phyloP scores from a whole-genome alignment of 1,140 invertebrate genomes.

The Euwallacea similis region DNA sequence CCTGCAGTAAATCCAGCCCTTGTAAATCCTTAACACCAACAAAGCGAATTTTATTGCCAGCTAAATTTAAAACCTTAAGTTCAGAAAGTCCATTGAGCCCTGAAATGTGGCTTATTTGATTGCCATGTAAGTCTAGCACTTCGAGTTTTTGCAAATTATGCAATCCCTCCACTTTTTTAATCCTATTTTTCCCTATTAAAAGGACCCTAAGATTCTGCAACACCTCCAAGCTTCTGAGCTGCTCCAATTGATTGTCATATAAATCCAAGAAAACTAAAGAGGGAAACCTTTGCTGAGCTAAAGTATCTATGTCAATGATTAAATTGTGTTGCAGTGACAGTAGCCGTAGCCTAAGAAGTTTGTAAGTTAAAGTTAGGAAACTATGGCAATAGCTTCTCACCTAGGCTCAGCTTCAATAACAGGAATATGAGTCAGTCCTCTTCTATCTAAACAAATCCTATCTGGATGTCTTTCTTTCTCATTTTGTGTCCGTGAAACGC shows the following conservation, averaged over 20 bases:
- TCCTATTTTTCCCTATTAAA: constrained; percentile 87
- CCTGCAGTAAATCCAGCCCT: constrained; percentile 74
- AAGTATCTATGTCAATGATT: constrained; percentile 73
- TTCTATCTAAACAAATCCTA: constrained; percentile 74
- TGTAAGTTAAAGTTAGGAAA: not conserved
- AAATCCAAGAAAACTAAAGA: constrained; percentile 89
- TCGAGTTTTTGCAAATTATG: constrained; percentile 72
- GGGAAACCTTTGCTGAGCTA: constrained; percentile 63
- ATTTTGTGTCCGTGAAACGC: constrained; percentile 65
- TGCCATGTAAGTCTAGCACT: constrained; percentile 90
- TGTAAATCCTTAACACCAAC: constrained; percentile 74
- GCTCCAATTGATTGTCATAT: constrained; percentile 92
- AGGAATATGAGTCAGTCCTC: constrained; percentile 75
- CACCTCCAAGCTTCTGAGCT: constrained; percentile 73
- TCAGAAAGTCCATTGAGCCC: constrained; percentile 65
- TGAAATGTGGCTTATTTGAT: constrained; percentile 72
- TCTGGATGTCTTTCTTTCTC: constrained; percentile 77
- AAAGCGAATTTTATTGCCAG: constrained; percentile 81
- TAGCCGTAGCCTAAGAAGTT: constrained; percentile 66
- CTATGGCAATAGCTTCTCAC: not conserved
- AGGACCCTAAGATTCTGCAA: constrained; percentile 80
- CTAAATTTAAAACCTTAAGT: constrained; percentile 87
- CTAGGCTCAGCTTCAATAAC: constrained; percentile 71
- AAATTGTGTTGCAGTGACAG: constrained; percentile 90
- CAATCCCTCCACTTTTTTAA: constrained; percentile 76